A percentile compares a stretch with the other conserved stretches of the same genome.
phyloP scores from a whole-genome alignment of 2,888 invertebrate species.

The Clunio marinus region DNA sequence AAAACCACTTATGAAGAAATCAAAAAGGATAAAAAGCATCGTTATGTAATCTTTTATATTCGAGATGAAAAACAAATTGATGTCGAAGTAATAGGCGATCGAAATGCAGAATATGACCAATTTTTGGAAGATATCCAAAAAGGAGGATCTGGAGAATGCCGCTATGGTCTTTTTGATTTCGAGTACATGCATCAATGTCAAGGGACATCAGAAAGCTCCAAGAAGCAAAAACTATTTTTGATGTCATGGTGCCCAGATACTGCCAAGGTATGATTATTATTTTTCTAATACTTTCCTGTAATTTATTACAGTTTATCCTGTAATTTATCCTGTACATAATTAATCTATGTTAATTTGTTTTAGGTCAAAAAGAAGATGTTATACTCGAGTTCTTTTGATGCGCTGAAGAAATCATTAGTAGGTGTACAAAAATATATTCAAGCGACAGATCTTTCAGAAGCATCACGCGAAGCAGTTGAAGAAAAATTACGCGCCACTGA shows the following conservation, averaged over 20 bases:
- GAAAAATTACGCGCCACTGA: slow-evolving; percentile 92
- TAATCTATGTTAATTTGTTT: slow-evolving; percentile 40
- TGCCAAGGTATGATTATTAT: slow-evolving; percentile 68
- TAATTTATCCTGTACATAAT: not conserved
- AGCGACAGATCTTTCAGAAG: slow-evolving; percentile 92
- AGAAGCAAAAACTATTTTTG: slow-evolving; percentile 96
- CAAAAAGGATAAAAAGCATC: slow-evolving; percentile 95
- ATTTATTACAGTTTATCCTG: no score
- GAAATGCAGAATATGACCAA: slow-evolving; percentile 88
- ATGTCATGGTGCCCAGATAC: slow-evolving; percentile 99
- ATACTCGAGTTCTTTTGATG: slow-evolving; percentile 94
- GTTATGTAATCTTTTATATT: slow-evolving; percentile 95
- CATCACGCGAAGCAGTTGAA: slow-evolving; percentile 88
- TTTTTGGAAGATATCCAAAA: slow-evolving; percentile 90
- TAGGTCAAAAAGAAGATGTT: slow-evolving; percentile 78
- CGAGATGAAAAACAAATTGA: slow-evolving; percentile 94
- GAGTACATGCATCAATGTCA: slow-evolving; percentile 97
- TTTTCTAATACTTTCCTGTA: no score
- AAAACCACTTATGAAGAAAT: slow-evolving; percentile 95
- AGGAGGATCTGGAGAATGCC: slow-evolving; percentile 91
- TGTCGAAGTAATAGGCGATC: slow-evolving; percentile 84
- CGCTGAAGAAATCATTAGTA: slow-evolving; percentile 92
- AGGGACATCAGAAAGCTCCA: slow-evolving; percentile 93
- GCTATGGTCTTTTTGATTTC: slow-evolving; percentile 97
- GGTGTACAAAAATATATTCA: slow-evolving; percentile 97